Conservation (phyloP, 1,140 invertebrate genomes). For the Ostrea denselamellosa region DNA sequence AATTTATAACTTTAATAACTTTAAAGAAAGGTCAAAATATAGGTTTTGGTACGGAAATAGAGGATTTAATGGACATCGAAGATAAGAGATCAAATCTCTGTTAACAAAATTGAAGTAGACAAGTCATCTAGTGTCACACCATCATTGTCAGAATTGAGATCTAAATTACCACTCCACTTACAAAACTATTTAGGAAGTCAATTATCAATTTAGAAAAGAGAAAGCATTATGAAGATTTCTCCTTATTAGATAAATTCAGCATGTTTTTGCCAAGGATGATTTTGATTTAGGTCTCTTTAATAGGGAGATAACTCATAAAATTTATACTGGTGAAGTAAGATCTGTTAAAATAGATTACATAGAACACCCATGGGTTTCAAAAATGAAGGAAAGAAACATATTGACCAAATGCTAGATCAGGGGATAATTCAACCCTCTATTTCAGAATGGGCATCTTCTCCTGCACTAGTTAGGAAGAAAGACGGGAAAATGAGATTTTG, state of each 20-base stretch:
- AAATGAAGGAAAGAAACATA: slow-evolving; percentile 35
- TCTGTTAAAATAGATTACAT: slow-evolving; percentile 25
- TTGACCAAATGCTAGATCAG: slow-evolving; percentile 42
- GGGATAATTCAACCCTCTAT: slow-evolving; percentile 37
- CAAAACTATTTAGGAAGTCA: background rate
- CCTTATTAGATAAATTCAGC: slow-evolving; percentile 24
- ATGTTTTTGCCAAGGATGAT: slow-evolving; percentile 42
- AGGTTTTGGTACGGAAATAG: background rate
- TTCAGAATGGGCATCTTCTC: slow-evolving; percentile 51
- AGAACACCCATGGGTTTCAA: slow-evolving; percentile 43
- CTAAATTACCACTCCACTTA: background rate
- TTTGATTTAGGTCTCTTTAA: too few species aligned
- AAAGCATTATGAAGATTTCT: slow-evolving; percentile 20
- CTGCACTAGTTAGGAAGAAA: too few species aligned
- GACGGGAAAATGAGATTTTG: slow-evolving; percentile 45
- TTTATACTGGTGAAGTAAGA: slow-evolving; percentile 40
- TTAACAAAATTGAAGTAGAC: background rate
- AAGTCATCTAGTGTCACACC: background rate
- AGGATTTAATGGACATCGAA: background rate
- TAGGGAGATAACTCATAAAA: slow-evolving; percentile 39
- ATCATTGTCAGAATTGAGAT: too few species aligned
- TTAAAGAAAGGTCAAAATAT: background rate
- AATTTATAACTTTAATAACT: slow-evolving; percentile 4
- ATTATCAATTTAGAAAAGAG: background rate
- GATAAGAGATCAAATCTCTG: background rate